phyloP scores from a whole-genome alignment of 2,113 vertebrate genomes.

The Gallinago media region DNA sequence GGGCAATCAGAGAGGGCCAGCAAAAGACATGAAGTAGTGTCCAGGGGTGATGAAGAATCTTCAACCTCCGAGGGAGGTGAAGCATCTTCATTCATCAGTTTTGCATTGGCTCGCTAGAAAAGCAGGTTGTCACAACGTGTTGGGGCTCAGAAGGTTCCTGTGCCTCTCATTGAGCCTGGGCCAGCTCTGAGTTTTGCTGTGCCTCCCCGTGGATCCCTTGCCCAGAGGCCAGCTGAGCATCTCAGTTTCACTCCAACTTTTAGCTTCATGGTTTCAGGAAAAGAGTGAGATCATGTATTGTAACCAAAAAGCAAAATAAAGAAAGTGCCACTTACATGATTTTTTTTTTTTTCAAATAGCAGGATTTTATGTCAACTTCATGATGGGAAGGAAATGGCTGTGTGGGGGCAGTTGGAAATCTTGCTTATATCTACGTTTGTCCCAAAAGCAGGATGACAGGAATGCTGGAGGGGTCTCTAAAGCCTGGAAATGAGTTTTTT shows the following conservation, averaged over 20 bases:
- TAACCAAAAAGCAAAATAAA: not conserved
- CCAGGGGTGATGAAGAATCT: not conserved
- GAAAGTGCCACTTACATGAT: accelerated
- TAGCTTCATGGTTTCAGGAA: not conserved
- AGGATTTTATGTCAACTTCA: not conserved
- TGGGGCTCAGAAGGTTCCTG: not conserved
- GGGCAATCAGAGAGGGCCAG: not conserved
- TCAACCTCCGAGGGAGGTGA: not conserved
- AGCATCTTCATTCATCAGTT: not conserved
- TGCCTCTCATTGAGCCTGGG: not conserved
- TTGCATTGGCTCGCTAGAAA: not conserved
- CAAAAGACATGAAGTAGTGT: accelerated
- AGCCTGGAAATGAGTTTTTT: not conserved
- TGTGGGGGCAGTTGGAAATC: not conserved
- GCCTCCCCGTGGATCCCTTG: not conserved
- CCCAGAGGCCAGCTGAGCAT: not conserved
- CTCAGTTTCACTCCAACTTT: not conserved
- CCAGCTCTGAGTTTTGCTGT: not conserved
- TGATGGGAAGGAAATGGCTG: not conserved
- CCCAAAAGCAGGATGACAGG: not conserved
- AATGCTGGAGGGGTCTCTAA: not conserved
- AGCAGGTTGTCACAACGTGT: not conserved
- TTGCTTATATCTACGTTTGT: not conserved
- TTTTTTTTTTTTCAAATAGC: not conserved
- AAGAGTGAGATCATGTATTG: not conserved